A percentile compares a stretch with the other conserved stretches of the same genome.
phyloP scores from a whole-genome alignment of 2,888 invertebrate species.

The Gastrophysa polygoni region DNA sequence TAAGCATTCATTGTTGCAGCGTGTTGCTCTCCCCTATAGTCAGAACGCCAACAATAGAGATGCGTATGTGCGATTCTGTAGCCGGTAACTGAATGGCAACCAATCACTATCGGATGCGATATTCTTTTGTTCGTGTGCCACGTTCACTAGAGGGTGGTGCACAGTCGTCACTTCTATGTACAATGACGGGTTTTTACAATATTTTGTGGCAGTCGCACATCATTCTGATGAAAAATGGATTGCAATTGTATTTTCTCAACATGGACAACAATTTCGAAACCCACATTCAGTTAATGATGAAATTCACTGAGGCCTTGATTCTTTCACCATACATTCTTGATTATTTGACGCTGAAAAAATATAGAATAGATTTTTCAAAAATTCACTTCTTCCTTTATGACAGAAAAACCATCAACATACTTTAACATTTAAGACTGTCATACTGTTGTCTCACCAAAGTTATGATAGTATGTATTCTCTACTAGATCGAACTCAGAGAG shows the following conservation, averaged over 20 bases:
- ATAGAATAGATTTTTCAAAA: too few relatives aligned
- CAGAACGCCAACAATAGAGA: constrained; percentile 50
- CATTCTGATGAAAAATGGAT: constrained; percentile 9
- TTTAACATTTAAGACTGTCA: too few relatives aligned
- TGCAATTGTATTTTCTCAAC: not conserved
- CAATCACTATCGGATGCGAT: constrained; percentile 52
- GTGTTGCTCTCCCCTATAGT: constrained; percentile 43
- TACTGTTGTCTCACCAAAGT: too few relatives aligned
- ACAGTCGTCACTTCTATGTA: constrained; percentile 26
- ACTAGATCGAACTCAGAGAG: too few relatives aligned
- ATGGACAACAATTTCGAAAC: too few relatives aligned
- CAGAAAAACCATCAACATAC: too few relatives aligned
- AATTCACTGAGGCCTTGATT: too few relatives aligned
- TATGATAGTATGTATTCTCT: too few relatives aligned
- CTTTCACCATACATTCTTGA: too few relatives aligned
- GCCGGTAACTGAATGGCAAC: constrained; percentile 50
- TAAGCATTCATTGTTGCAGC: constrained; percentile 33
- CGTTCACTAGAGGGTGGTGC: constrained; percentile 39
- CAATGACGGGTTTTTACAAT: constrained; percentile 17
- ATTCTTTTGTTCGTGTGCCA: constrained; percentile 48
- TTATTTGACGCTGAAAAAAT: too few relatives aligned
- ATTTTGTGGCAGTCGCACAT: constrained; percentile 16
- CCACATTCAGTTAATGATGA: too few relatives aligned
- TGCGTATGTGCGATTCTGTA: constrained; percentile 54
- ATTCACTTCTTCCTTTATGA: too few relatives aligned